Conservation (phyloP, 2,113 vertebrate species). For the Phalacrocorax brasilianus region DNA sequence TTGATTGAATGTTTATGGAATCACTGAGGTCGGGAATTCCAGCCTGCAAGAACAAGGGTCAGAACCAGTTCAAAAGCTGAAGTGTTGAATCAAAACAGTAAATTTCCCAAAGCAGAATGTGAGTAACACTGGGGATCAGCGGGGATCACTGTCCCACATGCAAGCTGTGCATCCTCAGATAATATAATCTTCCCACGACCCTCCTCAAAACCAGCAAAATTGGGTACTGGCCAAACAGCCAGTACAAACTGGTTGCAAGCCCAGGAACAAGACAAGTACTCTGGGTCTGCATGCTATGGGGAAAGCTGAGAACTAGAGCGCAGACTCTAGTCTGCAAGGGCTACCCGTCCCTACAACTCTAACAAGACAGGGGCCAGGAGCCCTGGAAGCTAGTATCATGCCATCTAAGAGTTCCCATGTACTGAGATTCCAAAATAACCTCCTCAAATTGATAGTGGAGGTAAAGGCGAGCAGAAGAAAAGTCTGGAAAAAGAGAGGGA, state of each 20-base stretch:
- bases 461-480: neutral
- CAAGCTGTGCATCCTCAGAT: constrained; percentile 19
- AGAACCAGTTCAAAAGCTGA: constrained; percentile 21
- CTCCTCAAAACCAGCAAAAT: neutral
- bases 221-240: constrained; percentile 2
- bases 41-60: neutral
- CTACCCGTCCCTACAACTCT: neutral
- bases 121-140: neutral
- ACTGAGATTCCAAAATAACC: neutral
- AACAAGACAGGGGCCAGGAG: neutral
- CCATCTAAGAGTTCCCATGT: neutral
- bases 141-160: neutral
- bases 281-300: neutral
- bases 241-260: constrained; percentile 4
- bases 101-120: neutral
- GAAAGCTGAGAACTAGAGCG: neutral
- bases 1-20: neutral
- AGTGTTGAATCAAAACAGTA: neutral
- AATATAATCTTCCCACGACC: constrained; percentile 25
- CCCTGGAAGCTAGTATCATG: neutral
- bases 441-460: neutral
- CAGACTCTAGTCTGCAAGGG: neutral
- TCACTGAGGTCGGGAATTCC: neutral
- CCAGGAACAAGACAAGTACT: neutral
- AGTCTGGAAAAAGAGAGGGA: neutral